A percentile compares a stretch with the other conserved stretches of the same genome.
phyloP scores from a whole-genome alignment of 2,797 vertebrate species.

The Rhinatrema bivittatum region DNA sequence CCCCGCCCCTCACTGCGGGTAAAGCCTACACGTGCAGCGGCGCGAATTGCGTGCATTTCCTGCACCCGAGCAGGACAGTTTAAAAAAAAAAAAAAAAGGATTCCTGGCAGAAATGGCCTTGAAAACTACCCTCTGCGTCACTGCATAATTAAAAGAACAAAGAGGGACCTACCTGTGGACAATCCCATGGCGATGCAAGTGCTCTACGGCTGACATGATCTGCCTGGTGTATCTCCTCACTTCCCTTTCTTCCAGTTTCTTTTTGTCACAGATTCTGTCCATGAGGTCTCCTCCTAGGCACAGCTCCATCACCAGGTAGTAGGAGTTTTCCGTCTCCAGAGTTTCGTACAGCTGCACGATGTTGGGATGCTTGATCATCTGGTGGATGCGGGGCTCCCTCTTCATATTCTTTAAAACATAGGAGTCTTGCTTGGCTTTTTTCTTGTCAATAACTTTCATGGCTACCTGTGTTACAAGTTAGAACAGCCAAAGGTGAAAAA shows the following conservation, averaged over 20 bases:
- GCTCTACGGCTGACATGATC: slow-evolving; percentile 68
- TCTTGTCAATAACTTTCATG: slow-evolving; percentile 82
- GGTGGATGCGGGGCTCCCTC: slow-evolving; percentile 68
- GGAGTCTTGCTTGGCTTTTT: slow-evolving; percentile 71
- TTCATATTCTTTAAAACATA: slow-evolving; percentile 79
- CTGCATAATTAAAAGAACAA: too few relatives aligned
- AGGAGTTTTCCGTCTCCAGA: slow-evolving; percentile 75
- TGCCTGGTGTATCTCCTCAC: slow-evolving; percentile 68
- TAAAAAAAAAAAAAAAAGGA: too few relatives aligned
- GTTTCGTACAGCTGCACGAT: slow-evolving; percentile 68
- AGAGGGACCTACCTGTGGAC: slow-evolving; percentile 74
- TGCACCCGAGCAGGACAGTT: too few relatives aligned
- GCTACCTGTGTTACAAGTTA: too few relatives aligned
- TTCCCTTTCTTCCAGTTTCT: slow-evolving; percentile 67
- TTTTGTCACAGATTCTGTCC: slow-evolving; percentile 71
- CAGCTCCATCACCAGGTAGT: slow-evolving; percentile 80
- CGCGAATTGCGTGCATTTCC: too few relatives aligned
- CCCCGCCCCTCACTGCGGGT: too few relatives aligned
- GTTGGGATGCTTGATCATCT: slow-evolving; percentile 74
- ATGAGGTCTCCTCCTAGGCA: slow-evolving; percentile 72
- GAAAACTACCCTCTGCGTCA: too few relatives aligned
- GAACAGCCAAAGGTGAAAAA: too few relatives aligned
- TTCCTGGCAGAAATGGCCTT: too few relatives aligned
- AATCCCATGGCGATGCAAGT: slow-evolving; percentile 65
- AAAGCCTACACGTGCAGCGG: too few relatives aligned